Conservation (phyloP, 2,797 vertebrate genomes). For the Helarctos malayanus region DNA sequence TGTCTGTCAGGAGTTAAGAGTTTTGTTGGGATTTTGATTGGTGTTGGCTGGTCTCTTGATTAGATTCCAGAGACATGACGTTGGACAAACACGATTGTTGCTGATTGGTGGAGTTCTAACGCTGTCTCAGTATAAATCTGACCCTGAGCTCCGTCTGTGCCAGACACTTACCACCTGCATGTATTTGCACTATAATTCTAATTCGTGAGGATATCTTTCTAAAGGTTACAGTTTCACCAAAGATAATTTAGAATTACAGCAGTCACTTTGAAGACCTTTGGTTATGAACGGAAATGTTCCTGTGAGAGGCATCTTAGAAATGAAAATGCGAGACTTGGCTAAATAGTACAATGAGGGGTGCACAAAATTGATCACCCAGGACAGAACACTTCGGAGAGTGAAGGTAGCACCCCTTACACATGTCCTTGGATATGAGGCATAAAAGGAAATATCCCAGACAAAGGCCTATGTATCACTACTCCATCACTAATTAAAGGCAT, state of each 20-base stretch:
- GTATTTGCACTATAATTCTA: not conserved
- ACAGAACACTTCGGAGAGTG: not conserved
- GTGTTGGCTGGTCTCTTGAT: not conserved
- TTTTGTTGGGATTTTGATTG: not conserved
- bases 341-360: not conserved
- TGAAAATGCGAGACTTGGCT: not conserved
- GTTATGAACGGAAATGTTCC: not conserved
- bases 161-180: not conserved
- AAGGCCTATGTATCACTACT: not conserved
- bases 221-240: not conserved
- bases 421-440: rapidly evolving
- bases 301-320: not conserved
- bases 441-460: not conserved
- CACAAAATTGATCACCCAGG: not conserved
- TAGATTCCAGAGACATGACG: not conserved
- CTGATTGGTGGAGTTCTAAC: not conserved
- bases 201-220: not conserved
- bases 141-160: not conserved
- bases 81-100: not conserved
- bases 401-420: not conserved
- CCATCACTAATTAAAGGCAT: not conserved
- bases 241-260: not conserved
- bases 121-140: not conserved
- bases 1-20: not conserved
- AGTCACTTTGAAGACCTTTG: not conserved